Conservation (phyloP, 2,888 invertebrate species). For the Xestobium rufovillosum region DNA sequence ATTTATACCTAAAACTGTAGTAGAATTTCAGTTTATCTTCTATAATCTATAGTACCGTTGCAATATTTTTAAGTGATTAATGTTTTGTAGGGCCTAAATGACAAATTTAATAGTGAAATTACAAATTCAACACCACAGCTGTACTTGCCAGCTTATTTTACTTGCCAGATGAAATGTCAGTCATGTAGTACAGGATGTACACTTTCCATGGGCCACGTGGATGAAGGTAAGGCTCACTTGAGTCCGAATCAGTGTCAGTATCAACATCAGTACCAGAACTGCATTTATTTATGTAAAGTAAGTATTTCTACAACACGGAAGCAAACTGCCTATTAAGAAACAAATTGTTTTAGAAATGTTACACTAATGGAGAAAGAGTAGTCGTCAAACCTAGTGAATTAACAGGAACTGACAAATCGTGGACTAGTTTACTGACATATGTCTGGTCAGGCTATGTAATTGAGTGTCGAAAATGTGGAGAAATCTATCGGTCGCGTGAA, state of each 20-base stretch:
- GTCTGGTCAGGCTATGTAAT: constrained; percentile 74
- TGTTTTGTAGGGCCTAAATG: constrained; percentile 53
- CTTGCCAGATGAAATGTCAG: constrained; percentile 62
- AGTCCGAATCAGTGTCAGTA: constrained; percentile 49
- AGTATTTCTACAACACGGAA: constrained; percentile 17
- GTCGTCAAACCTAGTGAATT: constrained; percentile 51
- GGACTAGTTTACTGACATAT: constrained; percentile 64
- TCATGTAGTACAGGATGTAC: constrained; percentile 59
- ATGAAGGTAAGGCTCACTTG: constrained; percentile 54
- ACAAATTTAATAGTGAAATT: constrained; percentile 65
- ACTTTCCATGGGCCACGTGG: constrained; percentile 59
- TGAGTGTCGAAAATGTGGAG: constrained; percentile 67
- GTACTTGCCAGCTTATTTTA: constrained; percentile 74
- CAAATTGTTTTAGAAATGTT: constrained; percentile 32
- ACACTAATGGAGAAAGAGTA: constrained; percentile 44
- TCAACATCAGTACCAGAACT: constrained; percentile 69
- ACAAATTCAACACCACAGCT: constrained; percentile 53
- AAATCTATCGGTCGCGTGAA: constrained; percentile 64
- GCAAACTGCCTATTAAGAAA: not conserved
- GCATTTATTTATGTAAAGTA: constrained; percentile 56
- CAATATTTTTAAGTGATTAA: too few species aligned
- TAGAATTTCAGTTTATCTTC: too few species aligned
- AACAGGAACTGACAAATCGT: constrained; percentile 46
- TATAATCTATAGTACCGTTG: too few species aligned
- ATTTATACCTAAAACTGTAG: too few species aligned